Evolutionary conservation across 2,797 vertebrate species (phyloP).

Genomic region (Falco biarmicus): DNA sequence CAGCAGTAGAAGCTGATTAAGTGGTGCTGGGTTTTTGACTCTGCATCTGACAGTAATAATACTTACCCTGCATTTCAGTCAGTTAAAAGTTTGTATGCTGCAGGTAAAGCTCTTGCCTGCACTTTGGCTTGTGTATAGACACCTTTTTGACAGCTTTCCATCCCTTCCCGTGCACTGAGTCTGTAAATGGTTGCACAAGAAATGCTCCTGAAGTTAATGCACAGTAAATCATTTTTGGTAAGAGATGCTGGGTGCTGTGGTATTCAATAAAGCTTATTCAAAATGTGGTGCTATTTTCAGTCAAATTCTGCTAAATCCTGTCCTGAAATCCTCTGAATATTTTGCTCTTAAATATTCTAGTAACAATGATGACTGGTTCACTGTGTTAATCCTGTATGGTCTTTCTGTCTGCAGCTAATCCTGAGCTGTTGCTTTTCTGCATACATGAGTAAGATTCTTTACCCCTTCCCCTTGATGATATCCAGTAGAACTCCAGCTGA

Average conservation of each 20-base stretch:
- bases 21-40: not conserved
- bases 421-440: constrained; percentile 60
- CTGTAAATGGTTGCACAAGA: not conserved
- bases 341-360: constrained; percentile 60
- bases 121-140: not conserved
- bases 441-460: constrained; percentile 35
- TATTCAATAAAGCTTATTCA: not conserved
- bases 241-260: not conserved
- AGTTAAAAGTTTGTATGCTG: not conserved
- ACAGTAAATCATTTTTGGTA: not conserved
- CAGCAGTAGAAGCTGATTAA: constrained; percentile 25
- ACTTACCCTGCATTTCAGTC: not conserved
- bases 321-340: constrained; percentile 63
- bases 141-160: not conserved
- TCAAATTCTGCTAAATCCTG: constrained; percentile 43
- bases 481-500: constrained; percentile 13
- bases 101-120: not conserved
- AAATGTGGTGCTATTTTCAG: constrained; percentile 30
- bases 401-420: constrained; percentile 73
- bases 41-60: constrained; percentile 5
- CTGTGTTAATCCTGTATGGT: constrained; percentile 73
- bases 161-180: not conserved
- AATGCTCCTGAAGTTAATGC: not conserved
- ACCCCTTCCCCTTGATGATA: not conserved
- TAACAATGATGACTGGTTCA: constrained; percentile 70